A percentile compares a stretch with the other conserved stretches of the same genome.
phyloP scores from a whole-genome alignment of 2,113 vertebrate genomes.

The Ictidomys tridecemlineatus region DNA sequence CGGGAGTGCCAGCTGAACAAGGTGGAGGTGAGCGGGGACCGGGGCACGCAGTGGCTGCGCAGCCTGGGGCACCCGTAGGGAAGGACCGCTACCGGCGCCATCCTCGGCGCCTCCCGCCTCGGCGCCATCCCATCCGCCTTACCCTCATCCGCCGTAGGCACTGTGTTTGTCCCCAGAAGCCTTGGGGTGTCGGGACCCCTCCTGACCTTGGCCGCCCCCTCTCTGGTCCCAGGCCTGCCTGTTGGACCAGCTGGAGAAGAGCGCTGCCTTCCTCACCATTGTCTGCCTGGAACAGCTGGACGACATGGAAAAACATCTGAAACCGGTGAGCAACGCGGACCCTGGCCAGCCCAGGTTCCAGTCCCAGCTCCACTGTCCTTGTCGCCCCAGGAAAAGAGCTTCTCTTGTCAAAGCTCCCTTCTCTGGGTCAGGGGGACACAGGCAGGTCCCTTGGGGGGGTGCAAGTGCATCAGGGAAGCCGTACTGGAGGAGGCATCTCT shows the following conservation, averaged over 20 bases:
- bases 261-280: slow-evolving; percentile 82
- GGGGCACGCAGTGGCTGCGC: background rate
- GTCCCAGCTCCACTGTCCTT: background rate
- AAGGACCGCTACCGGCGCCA: background rate
- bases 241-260: slow-evolving; percentile 80
- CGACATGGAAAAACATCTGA: slow-evolving; percentile 86
- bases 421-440: background rate
- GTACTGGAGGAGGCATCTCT: background rate
- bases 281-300: slow-evolving; percentile 92
- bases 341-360: background rate
- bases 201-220: rapidly evolving
- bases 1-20: slow-evolving; percentile 95
- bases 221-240: slow-evolving; percentile 90
- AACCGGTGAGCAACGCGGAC: slow-evolving; percentile 84
- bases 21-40: slow-evolving; percentile 90
- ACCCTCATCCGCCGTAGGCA: too few relatives aligned
- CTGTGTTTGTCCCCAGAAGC: too few relatives aligned
- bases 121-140: rapidly evolving
- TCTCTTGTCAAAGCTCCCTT: background rate
- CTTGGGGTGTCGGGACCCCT: background rate
- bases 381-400: background rate
- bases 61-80: too few relatives aligned
- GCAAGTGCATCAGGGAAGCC: background rate
- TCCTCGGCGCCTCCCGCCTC: background rate
- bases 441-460: background rate